phyloP scores from a whole-genome alignment of 2,113 vertebrate genomes.

The Martes martes region DNA sequence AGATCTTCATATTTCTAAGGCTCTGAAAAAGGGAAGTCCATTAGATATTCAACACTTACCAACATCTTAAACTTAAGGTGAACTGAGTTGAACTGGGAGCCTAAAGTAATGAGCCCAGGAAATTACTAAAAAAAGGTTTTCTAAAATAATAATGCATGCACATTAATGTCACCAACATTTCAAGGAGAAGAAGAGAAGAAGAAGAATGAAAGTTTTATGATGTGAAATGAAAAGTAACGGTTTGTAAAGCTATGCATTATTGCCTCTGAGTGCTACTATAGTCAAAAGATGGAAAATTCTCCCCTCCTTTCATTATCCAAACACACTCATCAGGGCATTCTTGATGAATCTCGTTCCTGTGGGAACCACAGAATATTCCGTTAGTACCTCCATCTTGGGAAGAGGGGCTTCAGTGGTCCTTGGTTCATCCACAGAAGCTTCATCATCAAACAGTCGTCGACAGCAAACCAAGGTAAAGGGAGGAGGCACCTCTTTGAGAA shows the following conservation, averaged over 20 bases:
- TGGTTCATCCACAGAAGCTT: constrained; percentile 81
- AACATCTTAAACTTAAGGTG: constrained; percentile 2
- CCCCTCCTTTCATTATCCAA: not conserved
- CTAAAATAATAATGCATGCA: not conserved
- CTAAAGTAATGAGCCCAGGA: not conserved
- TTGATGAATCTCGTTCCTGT: not conserved
- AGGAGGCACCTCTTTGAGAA: constrained; percentile 94
- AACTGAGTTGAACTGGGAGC: constrained; percentile 26
- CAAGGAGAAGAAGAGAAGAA: not conserved
- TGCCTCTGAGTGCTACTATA: not conserved
- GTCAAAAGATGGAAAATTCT: not conserved
- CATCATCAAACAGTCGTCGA: constrained; percentile 87
- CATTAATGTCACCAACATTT: not conserved
- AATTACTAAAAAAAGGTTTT: not conserved
- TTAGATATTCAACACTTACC: constrained; percentile 41
- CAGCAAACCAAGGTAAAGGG: constrained; percentile 96
- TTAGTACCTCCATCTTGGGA: constrained; percentile 72
- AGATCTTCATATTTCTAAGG: constrained; percentile 35
- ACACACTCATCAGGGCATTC: not conserved
- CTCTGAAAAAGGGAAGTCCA: constrained; percentile 30
- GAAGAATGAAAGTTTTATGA: not conserved
- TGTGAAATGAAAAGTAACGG: not conserved
- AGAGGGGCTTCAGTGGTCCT: not conserved
- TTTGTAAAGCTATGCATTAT: not conserved
- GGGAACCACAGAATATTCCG: fast-evolving